Conservation (phyloP, 2,797 vertebrate species). For the Triplophysa yarkandensis region DNA sequence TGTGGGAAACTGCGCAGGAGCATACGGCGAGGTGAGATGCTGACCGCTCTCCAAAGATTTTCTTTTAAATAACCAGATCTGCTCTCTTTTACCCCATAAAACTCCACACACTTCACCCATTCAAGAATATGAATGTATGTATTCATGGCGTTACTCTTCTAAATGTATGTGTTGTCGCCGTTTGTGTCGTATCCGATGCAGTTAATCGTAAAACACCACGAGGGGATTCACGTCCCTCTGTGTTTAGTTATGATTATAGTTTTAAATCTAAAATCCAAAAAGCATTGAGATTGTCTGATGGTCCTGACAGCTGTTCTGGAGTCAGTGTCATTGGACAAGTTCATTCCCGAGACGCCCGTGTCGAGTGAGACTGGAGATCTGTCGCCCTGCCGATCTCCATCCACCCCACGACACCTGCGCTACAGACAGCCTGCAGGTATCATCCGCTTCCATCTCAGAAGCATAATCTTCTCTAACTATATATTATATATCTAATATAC, state of each 20-base stretch:
- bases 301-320: conserved; percentile 82
- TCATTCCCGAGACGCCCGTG: conserved; percentile 77
- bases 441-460: background rate
- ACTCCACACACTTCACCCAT: too few species aligned
- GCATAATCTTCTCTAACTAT: too few species aligned
- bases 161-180: too few species aligned
- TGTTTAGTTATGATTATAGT: background rate
- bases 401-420: conserved; percentile 86
- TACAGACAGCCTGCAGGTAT: conserved; percentile 81
- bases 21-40: conserved; percentile 81
- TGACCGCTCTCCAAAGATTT: too few species aligned
- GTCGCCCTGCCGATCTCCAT: conserved; percentile 87
- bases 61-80: background rate
- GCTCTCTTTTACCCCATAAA: too few species aligned
- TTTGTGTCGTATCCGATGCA: too few species aligned
- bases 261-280: background rate
- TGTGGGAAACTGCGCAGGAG: conserved; percentile 88
- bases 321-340: conserved; percentile 83
- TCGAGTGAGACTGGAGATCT: conserved; percentile 77
- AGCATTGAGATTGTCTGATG: conserved; percentile 2
- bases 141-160: background rate
- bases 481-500: too few species aligned
- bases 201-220: background rate
- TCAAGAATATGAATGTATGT: too few species aligned
- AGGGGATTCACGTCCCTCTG: too few species aligned